phyloP scores from a whole-genome alignment of 2,888 invertebrate genomes.

The Silvanus unidentatus region DNA sequence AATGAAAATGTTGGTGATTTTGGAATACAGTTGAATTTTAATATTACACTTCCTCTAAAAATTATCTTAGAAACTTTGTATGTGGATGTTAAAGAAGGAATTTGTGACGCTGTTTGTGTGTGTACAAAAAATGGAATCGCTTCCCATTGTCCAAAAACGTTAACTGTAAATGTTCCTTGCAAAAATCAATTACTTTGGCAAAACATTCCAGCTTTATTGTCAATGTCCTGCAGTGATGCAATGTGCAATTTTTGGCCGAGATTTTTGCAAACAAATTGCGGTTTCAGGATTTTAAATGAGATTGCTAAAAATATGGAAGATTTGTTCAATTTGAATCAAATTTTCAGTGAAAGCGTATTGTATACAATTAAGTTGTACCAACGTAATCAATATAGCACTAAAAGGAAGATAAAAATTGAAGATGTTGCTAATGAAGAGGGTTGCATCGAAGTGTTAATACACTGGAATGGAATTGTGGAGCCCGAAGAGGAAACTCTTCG shows the following conservation, averaged over 20 bases:
- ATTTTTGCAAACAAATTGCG: slow-evolving; percentile 18
- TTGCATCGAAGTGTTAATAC: slow-evolving; percentile 17
- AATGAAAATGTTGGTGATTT: slow-evolving; percentile 33
- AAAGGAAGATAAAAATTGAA: slow-evolving; percentile 8
- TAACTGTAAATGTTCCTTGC: slow-evolving; percentile 30
- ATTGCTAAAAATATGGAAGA: neutral
- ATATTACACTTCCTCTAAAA: slow-evolving; percentile 2
- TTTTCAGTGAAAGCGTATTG: neutral
- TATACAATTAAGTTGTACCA: no score
- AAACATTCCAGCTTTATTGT: slow-evolving; percentile 24
- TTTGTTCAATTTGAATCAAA: neutral
- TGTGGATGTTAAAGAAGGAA: slow-evolving; percentile 19
- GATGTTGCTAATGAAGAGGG: slow-evolving; percentile 21
- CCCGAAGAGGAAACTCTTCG: slow-evolving; percentile 12
- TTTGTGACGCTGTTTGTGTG: slow-evolving; percentile 18
- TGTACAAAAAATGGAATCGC: slow-evolving; percentile 21
- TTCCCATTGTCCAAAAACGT: slow-evolving; percentile 28
- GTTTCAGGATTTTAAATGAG: neutral
- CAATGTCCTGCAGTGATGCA: slow-evolving; percentile 19
- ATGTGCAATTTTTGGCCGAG: slow-evolving; percentile 29
- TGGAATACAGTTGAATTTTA: slow-evolving; percentile 24
- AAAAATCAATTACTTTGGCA: slow-evolving; percentile 31
- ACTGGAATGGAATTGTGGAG: slow-evolving; percentile 15
- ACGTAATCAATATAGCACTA: neutral
- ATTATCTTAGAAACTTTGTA: slow-evolving; percentile 12